Conservation (phyloP, 53 echinoderm and acorn worm genomes). For the Echinarachnius parma region DNA sequence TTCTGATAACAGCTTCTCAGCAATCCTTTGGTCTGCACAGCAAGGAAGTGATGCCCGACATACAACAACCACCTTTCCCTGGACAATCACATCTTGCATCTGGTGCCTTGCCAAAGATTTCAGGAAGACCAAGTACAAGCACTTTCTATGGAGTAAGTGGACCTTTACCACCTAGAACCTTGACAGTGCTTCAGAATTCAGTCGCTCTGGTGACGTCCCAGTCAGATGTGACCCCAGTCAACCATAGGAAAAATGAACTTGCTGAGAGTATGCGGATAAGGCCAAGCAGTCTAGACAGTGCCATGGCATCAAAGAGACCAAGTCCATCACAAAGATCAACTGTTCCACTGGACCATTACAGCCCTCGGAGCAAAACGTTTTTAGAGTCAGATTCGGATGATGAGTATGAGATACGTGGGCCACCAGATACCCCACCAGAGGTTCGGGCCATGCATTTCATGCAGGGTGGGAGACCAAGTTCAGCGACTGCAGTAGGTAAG, state of each 20-base stretch:
- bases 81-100: too few species aligned
- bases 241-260: too few species aligned
- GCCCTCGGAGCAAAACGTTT: too few species aligned
- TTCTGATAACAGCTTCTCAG: too few species aligned
- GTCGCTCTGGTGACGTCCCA: constrained; percentile 1
- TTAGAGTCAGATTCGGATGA: constrained; percentile 43
- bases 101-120: not conserved
- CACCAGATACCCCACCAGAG: constrained; percentile 40
- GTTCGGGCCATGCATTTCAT: constrained; percentile 1
- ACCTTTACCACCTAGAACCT: constrained; percentile 10
- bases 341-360: not conserved
- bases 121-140: not conserved
- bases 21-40: too few species aligned
- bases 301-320: not conserved
- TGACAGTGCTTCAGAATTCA: constrained; percentile 11
- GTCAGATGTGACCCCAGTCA: constrained; percentile 4
- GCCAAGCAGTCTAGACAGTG: constrained; percentile 26
- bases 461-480: not conserved
- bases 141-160: constrained; percentile 13
- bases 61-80: too few species aligned
- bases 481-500: not conserved
- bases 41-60: too few species aligned
- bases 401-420: constrained; percentile 32
- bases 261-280: too few species aligned
- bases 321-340: not conserved